Evolutionary conservation across 1,140 invertebrate genomes (phyloP).

Genomic region (Wiebesia pumilae): DNA sequence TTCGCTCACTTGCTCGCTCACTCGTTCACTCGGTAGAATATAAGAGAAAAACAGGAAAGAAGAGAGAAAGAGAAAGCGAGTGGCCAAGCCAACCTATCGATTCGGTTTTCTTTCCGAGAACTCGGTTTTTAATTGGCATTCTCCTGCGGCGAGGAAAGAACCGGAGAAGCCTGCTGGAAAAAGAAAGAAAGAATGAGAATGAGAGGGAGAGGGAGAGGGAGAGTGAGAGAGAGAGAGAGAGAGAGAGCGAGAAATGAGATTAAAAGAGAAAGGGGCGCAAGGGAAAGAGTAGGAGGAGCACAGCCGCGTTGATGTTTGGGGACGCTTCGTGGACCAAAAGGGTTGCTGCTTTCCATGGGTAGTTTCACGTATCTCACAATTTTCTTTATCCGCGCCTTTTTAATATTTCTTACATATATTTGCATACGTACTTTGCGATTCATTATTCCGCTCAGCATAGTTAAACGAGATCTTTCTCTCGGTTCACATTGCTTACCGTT

Average conservation of each 20-base stretch:
- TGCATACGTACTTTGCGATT: no score
- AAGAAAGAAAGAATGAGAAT: conserved; percentile 52
- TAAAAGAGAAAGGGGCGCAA: conserved; percentile 55
- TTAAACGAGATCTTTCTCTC: no score
- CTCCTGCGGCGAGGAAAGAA: conserved; percentile 71
- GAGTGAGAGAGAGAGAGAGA: conserved; percentile 52
- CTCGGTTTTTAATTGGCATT: conserved; percentile 74
- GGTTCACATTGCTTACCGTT: not conserved
- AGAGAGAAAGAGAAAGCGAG: conserved; percentile 57
- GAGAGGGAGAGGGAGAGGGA: conserved; percentile 47
- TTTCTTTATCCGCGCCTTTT: conserved; percentile 38
- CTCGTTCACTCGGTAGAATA: conserved; percentile 52
- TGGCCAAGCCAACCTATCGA: conserved; percentile 68
- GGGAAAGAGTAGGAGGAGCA: conserved; percentile 7
- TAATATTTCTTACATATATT: no score
- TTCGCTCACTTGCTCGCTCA: conserved; percentile 67
- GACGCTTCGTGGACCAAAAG: conserved; percentile 51
- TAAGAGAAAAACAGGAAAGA: conserved; percentile 57
- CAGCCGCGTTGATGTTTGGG: not conserved
- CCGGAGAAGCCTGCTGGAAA: conserved; percentile 59
- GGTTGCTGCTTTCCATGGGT: conserved; percentile 49
- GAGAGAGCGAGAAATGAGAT: conserved; percentile 43
- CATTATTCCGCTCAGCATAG: not conserved
- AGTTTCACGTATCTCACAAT: conserved; percentile 43
- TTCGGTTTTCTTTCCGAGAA: conserved; percentile 71